These are phyloP conservation scores for Microtus pennsylvanicus DNA, from an alignment of 2,113 vertebrate species.

Conservation along the genomic window DNA sequence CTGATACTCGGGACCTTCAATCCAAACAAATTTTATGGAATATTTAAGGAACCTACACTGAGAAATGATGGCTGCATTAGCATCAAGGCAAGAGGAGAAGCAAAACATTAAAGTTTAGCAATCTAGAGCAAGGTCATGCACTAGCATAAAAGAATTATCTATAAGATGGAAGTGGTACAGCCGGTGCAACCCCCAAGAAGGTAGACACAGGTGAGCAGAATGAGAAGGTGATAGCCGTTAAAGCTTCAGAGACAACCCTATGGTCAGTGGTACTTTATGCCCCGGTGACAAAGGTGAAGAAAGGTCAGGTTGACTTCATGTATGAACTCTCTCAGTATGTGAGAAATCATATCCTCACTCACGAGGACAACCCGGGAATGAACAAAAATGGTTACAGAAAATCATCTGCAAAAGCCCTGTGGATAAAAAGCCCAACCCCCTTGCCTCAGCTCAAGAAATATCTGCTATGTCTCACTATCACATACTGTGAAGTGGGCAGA, in stretches of 20 bases:
- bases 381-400: background rate
- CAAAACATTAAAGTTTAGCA: background rate
- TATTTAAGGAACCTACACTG: background rate
- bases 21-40: background rate
- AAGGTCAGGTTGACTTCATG: background rate
- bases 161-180: accelerated
- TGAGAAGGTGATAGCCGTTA: background rate
- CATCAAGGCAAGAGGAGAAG: background rate
- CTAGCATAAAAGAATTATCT: background rate
- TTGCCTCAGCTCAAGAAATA: background rate
- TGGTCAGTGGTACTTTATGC: too few species aligned
- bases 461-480: background rate
- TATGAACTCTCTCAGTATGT: background rate
- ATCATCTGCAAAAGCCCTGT: background rate
- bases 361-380: too few species aligned
- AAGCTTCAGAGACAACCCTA: background rate
- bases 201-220: background rate
- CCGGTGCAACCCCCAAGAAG: background rate
- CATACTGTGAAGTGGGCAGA: accelerated
- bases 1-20: background rate
- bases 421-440: background rate
- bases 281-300: background rate
- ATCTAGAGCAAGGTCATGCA: background rate
- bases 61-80: background rate
- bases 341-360: background rate